phyloP scores from a whole-genome alignment of 2,113 vertebrate species.

The Pseudopipra pipra region DNA sequence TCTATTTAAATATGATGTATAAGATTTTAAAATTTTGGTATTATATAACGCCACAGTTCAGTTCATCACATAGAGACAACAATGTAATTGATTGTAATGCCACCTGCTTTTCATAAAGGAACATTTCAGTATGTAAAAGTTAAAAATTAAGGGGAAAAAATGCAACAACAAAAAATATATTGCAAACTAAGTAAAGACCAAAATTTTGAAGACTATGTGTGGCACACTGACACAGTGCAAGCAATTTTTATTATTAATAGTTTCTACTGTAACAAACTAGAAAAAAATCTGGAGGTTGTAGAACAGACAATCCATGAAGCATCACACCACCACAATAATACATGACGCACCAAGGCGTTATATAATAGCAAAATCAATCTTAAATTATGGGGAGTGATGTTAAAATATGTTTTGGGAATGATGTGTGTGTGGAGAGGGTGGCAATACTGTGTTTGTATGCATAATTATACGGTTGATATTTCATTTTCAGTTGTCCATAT shows the following conservation, averaged over 20 bases:
- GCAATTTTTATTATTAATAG: not conserved
- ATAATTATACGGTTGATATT: not conserved
- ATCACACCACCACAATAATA: not conserved
- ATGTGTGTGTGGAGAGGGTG: not conserved
- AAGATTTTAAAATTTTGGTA: not conserved
- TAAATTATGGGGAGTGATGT: not conserved
- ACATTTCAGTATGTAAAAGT: not conserved
- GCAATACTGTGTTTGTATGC: not conserved
- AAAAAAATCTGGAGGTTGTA: not conserved
- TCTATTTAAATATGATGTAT: not conserved
- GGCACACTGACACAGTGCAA: not conserved
- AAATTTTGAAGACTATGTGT: not conserved
- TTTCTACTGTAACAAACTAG: not conserved
- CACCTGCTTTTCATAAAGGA: conserved; percentile 57
- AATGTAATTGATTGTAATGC: conserved; percentile 2
- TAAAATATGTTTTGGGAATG: not conserved
- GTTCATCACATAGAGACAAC: not conserved
- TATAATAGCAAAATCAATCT: conserved; percentile 57
- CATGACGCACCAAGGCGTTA: conserved; percentile 34
- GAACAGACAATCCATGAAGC: not conserved
- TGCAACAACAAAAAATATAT: not conserved
- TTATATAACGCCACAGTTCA: conserved; percentile 61
- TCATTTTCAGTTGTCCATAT: not conserved
- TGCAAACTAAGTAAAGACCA: not conserved
- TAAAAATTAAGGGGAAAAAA: not conserved